These are phyloP conservation scores for Spatulosminthurus flaviceps DNA, from an alignment of 2,888 invertebrate genomes.

Conservation along the genomic window DNA sequence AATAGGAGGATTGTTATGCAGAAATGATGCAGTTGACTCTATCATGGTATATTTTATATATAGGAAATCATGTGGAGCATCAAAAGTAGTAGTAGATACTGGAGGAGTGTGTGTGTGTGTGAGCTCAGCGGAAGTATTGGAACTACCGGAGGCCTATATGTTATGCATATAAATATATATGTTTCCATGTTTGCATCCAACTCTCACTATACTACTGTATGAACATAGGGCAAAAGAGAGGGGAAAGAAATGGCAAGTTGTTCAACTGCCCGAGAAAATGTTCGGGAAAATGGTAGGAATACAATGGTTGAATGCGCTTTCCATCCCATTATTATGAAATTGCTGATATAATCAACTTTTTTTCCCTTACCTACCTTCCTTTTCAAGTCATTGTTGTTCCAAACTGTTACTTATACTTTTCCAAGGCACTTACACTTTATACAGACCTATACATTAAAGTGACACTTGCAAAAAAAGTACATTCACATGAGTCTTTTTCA, in stretches of 20 bases:
- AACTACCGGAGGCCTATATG: no score
- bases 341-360: constrained; percentile 18
- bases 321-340: constrained; percentile 18
- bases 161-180: no score
- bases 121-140: no score
- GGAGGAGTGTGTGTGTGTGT: no score
- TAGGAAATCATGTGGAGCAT: no score
- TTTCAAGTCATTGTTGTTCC: neutral
- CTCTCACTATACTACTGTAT: no score
- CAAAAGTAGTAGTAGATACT: no score
- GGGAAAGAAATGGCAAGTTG: constrained; percentile 8
- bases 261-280: constrained; percentile 18
- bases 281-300: neutral
- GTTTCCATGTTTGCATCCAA: no score
- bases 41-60: no score
- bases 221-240: neutral
- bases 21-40: no score
- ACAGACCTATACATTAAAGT: neutral
- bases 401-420: constrained; percentile 2
- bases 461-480: neutral
- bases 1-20: neutral
- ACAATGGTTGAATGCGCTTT: constrained; percentile 18
- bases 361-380: constrained; percentile 1
- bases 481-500: neutral
- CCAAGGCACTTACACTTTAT: neutral